Base-by-base conservation (phyloP, 2,888 invertebrate genomes). In the Metopia argyrocephala region DNA sequence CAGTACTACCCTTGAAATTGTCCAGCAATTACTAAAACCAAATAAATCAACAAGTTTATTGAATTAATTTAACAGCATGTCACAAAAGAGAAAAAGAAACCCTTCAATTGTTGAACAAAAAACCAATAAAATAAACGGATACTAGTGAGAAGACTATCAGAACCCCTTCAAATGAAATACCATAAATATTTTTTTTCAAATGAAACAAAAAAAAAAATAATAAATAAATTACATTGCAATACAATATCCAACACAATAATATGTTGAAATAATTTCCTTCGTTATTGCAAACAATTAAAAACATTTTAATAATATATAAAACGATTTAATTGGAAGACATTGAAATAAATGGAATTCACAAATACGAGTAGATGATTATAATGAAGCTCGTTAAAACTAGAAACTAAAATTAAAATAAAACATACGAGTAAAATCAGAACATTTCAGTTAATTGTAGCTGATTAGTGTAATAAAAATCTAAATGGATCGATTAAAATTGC, bases 401-500 rank as follows among this genome's bases (percentile, higher is more conserved):
- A 18, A 38, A 46, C 54, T 18, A 28, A 48, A 21, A 23, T 9
- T 18, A 21, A 45, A 69, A 1, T 23, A 25, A 54, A n/a, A n/a
- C n/a, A n/a, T n/a, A n/a, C n/a, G n/a, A 59, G 48, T 28, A 68
- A 61, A 66, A 70, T 56, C 65, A 78, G 78, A 81, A 78, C 50
- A 81, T 66, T 75, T 71, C 64, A 69, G 61, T 46, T 69, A 56
- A 68, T 74, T 74, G 74, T 59, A 59, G 81, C 69, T 70, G 81
- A 81, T 81, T 75, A 78, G 74, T n/a, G 66, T 50, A 70, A 78
- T 74, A 78, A 81, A 69, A 75, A 70, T 78, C 74, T 56, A 70
- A 81, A 81, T 78, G 78, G 78, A 61, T 65, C 81, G 81, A 59
- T 75, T 78, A 75, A 81, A 59, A n/a, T n/a, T n/a, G n/a, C n/a